These are phyloP conservation scores for Laothoe populi DNA, from an alignment of 2,888 invertebrate genomes.

Conservation along the genomic window DNA sequence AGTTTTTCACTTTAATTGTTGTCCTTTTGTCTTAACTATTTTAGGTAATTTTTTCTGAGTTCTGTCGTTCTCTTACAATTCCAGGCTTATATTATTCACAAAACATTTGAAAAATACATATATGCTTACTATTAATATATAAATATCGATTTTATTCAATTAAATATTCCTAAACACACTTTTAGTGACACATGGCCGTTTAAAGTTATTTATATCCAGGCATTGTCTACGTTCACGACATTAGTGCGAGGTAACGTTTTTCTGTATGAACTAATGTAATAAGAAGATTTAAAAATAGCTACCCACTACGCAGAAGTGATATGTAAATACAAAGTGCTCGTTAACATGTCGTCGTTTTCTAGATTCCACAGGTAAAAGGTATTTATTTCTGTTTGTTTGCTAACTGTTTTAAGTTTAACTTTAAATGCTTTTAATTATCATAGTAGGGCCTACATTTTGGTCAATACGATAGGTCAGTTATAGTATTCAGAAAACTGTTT, in stretches of 20 bases:
- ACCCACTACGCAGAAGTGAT: constrained; percentile 10
- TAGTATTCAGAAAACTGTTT: no score
- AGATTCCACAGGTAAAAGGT: background rate
- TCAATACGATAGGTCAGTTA: no score
- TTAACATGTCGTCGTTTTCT: constrained; percentile 6
- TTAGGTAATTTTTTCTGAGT: background rate
- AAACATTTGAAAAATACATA: background rate
- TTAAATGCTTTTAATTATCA: no score
- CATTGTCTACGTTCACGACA: constrained; percentile 40
- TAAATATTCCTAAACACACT: background rate
- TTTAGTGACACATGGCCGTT: constrained; percentile 26
- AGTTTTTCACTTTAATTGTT: constrained; percentile 35
- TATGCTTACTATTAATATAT: background rate
- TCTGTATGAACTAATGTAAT: constrained; percentile 7
- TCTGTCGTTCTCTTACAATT: no score
- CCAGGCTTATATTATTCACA: no score
- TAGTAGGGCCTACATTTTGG: no score
- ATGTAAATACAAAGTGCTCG: constrained; percentile 16
- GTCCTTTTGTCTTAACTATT: background rate
- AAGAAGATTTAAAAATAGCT: constrained; percentile 18
- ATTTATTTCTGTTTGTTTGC: background rate
- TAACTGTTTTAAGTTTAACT: no score
- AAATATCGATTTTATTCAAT: background rate
- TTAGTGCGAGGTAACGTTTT: constrained; percentile 24
- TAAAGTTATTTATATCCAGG: constrained; percentile 39